Conservation (phyloP, 2,888 invertebrate genomes). For the Mimumesa dahlbomi region DNA sequence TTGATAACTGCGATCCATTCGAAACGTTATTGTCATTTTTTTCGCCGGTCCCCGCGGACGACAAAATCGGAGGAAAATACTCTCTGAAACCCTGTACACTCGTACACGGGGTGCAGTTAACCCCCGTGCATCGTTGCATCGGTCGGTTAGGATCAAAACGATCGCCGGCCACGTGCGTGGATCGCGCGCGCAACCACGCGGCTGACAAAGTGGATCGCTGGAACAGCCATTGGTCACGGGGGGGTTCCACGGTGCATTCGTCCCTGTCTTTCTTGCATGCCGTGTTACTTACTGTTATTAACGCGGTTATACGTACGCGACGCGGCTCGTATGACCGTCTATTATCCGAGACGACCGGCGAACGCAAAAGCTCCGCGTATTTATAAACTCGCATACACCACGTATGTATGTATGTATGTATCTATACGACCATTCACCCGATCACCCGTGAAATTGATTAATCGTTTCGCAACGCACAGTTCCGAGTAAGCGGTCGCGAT, state of each 20-base stretch:
- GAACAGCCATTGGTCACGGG: constrained; percentile 45
- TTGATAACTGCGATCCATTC: too few relatives aligned
- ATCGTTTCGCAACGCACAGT: constrained; percentile 11
- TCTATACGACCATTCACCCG: constrained; percentile 26
- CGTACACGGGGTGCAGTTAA: too few relatives aligned
- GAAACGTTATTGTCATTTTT: too few relatives aligned
- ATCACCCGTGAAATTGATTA: constrained; percentile 50
- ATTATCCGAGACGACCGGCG: constrained; percentile 29
- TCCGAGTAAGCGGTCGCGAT: not conserved
- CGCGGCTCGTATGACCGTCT: constrained; percentile 41
- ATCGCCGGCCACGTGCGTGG: constrained; percentile 8
- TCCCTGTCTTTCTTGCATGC: constrained; percentile 43
- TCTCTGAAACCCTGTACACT: too few relatives aligned
- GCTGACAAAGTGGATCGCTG: constrained; percentile 51
- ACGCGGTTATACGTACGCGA: constrained; percentile 32
- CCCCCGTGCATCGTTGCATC: constrained; percentile 25
- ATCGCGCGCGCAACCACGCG: constrained; percentile 4
- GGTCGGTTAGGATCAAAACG: constrained; percentile 17
- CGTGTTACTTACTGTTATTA: constrained; percentile 55
- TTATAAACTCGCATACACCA: constrained; percentile 40
- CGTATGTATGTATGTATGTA: not conserved
- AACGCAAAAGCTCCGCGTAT: constrained; percentile 40
- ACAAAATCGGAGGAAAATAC: too few relatives aligned
- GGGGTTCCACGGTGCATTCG: constrained; percentile 45
- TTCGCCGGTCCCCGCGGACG: too few relatives aligned